A percentile compares a stretch with the other conserved stretches of the same genome.
These are phyloP conservation scores for Oncorhynchus masou DNA, from an alignment of 2,113 vertebrate species.

Conservation along the genomic window DNA sequence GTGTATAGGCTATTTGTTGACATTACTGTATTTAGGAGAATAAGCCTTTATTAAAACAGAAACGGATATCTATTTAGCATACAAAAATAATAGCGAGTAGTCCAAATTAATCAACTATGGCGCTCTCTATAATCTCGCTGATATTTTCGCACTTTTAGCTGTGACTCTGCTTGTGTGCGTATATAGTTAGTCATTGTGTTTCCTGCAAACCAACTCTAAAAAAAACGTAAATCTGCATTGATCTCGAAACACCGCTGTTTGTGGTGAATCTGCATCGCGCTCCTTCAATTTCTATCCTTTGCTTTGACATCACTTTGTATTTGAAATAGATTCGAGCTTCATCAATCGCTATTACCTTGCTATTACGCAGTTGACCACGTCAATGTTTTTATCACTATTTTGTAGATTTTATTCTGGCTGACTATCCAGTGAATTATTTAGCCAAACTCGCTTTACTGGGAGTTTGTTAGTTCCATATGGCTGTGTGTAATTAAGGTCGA, in stretches of 20 bases:
- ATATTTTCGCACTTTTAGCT: slow-evolving; percentile 35
- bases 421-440: slow-evolving; percentile 1
- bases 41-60: neutral
- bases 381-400: neutral
- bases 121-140: slow-evolving; percentile 22
- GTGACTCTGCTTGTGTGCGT: slow-evolving; percentile 8
- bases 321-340: slow-evolving; percentile 21
- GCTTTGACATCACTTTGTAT: slow-evolving; percentile 46
- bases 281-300: slow-evolving; percentile 44
- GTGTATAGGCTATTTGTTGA: neutral
- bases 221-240: neutral
- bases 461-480: slow-evolving; percentile 74
- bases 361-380: neutral
- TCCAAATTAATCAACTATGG: slow-evolving; percentile 29
- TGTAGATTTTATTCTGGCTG: neutral
- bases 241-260: neutral
- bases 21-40: neutral
- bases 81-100: neutral
- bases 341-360: neutral
- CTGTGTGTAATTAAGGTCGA: slow-evolving; percentile 78
- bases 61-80: neutral
- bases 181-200: slow-evolving; percentile 1
- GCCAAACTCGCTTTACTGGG: neutral
- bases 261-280: neutral
- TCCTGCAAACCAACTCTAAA: neutral